Base-by-base conservation (phyloP, 64 coral and sea anemone genomes). In the Actinia tenebrosa region DNA sequence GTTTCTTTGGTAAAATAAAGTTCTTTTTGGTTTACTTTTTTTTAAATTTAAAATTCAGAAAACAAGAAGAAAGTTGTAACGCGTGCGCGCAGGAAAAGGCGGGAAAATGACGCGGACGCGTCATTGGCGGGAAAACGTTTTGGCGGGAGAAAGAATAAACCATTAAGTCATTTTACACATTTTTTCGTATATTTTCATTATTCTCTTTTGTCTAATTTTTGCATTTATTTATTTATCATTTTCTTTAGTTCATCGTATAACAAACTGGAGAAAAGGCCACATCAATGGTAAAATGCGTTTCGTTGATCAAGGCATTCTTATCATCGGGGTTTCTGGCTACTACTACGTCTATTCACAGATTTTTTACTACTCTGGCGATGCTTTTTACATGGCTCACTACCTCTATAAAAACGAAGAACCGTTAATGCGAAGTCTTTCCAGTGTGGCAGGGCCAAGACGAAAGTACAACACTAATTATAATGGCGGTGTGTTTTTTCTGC, bases 381-480 rank as follows among this genome's bases (percentile, higher is more conserved):
- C 90, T 7, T 56, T 87, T 52, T 87, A 87, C 85, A 87, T 92
- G 85, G 86, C 81, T 11, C 90, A 92, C 42, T 87, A 92, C 60
- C 69, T 86, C 11, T 92, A 92, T 62, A 82, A 87, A 75, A 92
- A 92, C 60, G 90, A 92, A 84, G 25, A 68, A 0, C 86, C 85
- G 1, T 77, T 87, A 44, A 87, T 92, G 80, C 52, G 90, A 64
- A 92, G 90, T 87, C 45, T 92, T 23, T 85, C 81, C 22, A 87
- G 84, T 53, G 85, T 92, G 37, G 60, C 86, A 11, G 86, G 78
- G 44, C 71, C 86, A 64, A 83, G 16, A 20, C 79, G 66, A 59
- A 92, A 92, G 52, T 92, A 87, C 80, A 82, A 87, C 79, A 92
- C 90, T 0, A 92, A 92, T 71, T 92, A 87, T 44, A 77, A 92